Evolutionary conservation across 2,888 invertebrate genomes (phyloP), one percentile per base, ranked within the genome.

Genomic region (Ophion slaviceki): DNA sequence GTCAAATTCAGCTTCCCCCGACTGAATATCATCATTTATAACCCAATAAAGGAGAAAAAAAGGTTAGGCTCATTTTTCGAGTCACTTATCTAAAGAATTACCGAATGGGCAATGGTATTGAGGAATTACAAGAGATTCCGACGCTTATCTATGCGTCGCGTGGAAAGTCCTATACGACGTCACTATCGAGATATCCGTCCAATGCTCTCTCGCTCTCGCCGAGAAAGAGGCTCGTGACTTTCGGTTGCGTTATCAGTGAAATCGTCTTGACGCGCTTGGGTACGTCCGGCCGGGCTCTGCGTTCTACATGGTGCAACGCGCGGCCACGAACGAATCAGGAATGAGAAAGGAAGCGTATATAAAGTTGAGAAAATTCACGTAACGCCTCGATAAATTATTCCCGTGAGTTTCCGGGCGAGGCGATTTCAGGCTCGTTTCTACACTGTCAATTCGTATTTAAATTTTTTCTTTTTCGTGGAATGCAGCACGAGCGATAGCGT

Each of bases 191-290:
- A 82, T 77, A 82, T 82, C 75, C 82, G 85, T 79, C 66, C 78
- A 82, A 80, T 85, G 82, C 80, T 74, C 80, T 61, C 80, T 40
- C 40, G 40, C 40, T 40, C 40, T 40, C 40, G 40, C 40, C 40
- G 40, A 40, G 40, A 40, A 7, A 40, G 36, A 36, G 5, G 8
- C 40, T 75, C 36, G 82, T 82, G 82, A 76, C 87, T 87, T 84
- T 87, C 84, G 80, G 88, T 87, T 86, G 87, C 87, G 86, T 88
- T 88, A 88, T 88, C 88, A 82, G 88, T 87, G 84, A 87, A 88
- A 88, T 88, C 87, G 86, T 86, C 85, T 87, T 84, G 86, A 82
- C 78, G 86, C 86, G 86, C 74, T 83, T 61, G 80, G 86, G 59
- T 80, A 83, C 83, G 74, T 78, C 70, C 80, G 86, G 70, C 70